Base-by-base conservation (phyloP, 2,888 invertebrate species). In the Meloe dianella region DNA sequence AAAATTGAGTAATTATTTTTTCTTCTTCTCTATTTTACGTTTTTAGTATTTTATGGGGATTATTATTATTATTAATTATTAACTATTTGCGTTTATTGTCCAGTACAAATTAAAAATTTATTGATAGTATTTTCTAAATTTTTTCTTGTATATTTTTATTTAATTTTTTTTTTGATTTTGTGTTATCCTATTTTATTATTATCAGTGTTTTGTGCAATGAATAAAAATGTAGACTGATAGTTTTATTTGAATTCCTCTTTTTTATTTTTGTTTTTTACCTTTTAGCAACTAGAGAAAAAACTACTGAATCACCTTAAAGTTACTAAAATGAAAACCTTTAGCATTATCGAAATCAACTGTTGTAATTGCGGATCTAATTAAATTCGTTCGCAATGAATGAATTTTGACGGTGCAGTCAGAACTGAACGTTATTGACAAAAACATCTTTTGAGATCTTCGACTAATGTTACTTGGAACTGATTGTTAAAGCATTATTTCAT, bases 151-250 rank as follows among this genome's bases (percentile, higher is more conserved):
- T 74, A 78, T 78, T 77, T 47, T 78, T 78, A 73, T 76, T 78
- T 76, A 75, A 77, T 74, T 69, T 71, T 77, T 77, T 74, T 72
- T 75, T 72, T 67, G 58, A 63, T 57, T 65, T 71, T 75, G 77
- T 80, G 75, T 80, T 79, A 76, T 79, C 75, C 75, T 79, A 78
- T 80, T 82, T 80, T 81, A 78, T 80, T 81, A 78, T 80, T 80
- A 78, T 81, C 80, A 81, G 80, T 82, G 81, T 82, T 80, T 79
- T 81, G 82, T 82, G 82, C 82, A 82, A 82, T 82, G 77, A 82
- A 80, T 81, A 81, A 81, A 82, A 79, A 77, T 78, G 81, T 82
- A 82, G 82, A 82, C 82, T 82, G 82, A 82, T 81, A 80, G 79
- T 79, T 81, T 79, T 80, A 76, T 70, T 73, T 72, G 66, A 75